Evolutionary conservation across 2,888 invertebrate species (phyloP).

Genomic region (Thecophora atra): DNA sequence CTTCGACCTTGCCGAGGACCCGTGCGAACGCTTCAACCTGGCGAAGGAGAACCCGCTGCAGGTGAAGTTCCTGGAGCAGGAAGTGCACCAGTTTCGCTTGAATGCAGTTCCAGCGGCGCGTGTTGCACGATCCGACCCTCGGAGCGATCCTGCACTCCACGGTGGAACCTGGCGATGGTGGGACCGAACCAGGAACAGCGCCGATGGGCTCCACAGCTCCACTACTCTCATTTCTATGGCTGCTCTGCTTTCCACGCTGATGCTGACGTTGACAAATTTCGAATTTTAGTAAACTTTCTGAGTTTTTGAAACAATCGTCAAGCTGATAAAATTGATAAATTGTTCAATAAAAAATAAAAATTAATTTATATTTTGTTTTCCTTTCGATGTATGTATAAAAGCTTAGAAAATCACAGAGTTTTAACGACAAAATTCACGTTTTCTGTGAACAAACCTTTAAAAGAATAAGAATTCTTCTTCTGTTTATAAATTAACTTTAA

Average conservation of each 20-base stretch:
- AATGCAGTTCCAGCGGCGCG: constrained; percentile 65
- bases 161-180: constrained; percentile 72
- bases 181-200: constrained; percentile 59
- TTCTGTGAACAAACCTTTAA: too few species aligned
- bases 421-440: too few species aligned
- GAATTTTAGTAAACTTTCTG: not conserved
- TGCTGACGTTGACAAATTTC: not conserved
- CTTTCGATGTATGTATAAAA: too few species aligned
- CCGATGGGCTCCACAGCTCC: not conserved
- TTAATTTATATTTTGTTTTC: too few species aligned
- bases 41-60: constrained; percentile 55
- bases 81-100: constrained; percentile 65
- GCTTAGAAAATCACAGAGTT: too few species aligned
- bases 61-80: constrained; percentile 63
- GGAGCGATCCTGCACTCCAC: constrained; percentile 69
- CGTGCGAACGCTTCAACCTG: constrained; percentile 67
- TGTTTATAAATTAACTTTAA: too few species aligned
- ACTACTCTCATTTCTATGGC: not conserved
- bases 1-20: constrained; percentile 68
- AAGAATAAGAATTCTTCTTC: too few species aligned
- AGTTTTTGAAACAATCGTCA: too few species aligned
- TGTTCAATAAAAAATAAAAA: too few species aligned
- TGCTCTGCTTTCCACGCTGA: not conserved
- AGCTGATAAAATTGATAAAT: too few species aligned
- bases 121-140: constrained; percentile 67